These are phyloP conservation scores for Automeris io DNA, from an alignment of 2,888 invertebrate genomes.

Conservation along the genomic window DNA sequence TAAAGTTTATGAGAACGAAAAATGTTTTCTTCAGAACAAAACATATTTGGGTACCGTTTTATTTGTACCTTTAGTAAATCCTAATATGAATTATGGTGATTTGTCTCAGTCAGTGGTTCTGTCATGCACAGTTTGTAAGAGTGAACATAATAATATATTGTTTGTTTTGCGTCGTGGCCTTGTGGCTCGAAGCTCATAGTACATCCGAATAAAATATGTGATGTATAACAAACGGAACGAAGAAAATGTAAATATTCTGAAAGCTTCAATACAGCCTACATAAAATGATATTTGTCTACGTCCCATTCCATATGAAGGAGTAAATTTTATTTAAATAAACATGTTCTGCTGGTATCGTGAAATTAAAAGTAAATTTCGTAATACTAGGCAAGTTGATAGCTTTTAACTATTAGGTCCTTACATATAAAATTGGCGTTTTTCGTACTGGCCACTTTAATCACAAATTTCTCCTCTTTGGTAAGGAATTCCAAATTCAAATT, in stretches of 20 bases:
- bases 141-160: slow-evolving; percentile 23
- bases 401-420: too few species aligned
- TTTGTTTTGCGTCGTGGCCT: slow-evolving; percentile 31
- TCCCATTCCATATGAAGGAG: background rate
- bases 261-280: slow-evolving; percentile 1
- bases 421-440: too few species aligned
- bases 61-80: slow-evolving; percentile 23
- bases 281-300: background rate
- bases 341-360: too few species aligned
- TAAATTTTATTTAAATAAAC: background rate
- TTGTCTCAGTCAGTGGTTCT: slow-evolving; percentile 42
- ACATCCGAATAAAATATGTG: slow-evolving; percentile 18
- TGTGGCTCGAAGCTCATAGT: slow-evolving; percentile 15
- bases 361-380: too few species aligned
- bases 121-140: slow-evolving; percentile 20
- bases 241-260: slow-evolving; percentile 6
- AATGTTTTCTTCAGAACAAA: slow-evolving; percentile 2
- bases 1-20: background rate
- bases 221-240: background rate
- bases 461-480: too few species aligned
- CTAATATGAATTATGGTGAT: slow-evolving; percentile 38
- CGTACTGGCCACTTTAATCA: too few species aligned
- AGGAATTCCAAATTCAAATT: too few species aligned
- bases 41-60: slow-evolving; percentile 11
- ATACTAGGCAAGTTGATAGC: too few species aligned